Base-by-base conservation (phyloP, 2,888 invertebrate species). In the Galerucella pusilla region DNA sequence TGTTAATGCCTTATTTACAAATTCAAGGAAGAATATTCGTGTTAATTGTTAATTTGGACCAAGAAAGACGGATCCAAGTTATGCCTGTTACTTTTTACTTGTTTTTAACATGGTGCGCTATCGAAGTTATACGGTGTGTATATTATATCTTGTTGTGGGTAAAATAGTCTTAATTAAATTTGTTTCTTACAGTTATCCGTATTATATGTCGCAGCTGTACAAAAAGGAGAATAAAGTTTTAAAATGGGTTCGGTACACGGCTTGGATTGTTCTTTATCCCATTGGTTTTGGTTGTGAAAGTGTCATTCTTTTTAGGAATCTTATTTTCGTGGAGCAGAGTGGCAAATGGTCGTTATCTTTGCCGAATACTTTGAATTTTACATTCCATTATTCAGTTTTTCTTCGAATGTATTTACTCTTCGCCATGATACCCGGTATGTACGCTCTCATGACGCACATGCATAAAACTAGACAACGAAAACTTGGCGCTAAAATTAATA, bases 181-280 rank as follows among this genome's bases (percentile, higher is more conserved):
- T 42, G 68, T 66, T 71, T 67, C 52, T 88, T 89, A 20, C 85
- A 96, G 97, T 83, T 98, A 98, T 88, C 97, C 97, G 0, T 98
- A 94, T 88, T 98, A 98, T 88, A 93, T 97, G 84, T 90, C 94
- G 0, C 93, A 94, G 83, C 88, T 96, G 0, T 91, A 96, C 83
- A 93, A 94, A 74, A 91, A 91, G 42, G 92, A 96, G 75, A 89
- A 94, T 49, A 90, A 91, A 64, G 83, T 94, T 3, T 71, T 98
- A 10, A 97, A 96, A 0, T 98, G 98, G 98, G 88, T 98, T 2
- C 91, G 98, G 16, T 98, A 98, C 87, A 94, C 96, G 0, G 90
- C 96, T 73, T 99, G 98, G 98, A 96, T 98, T 79, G 93, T 96
- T 0, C 90, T 98, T 0, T 98, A 98, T 87, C 98, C 98, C 0